phyloP scores from a whole-genome alignment of 2,113 vertebrate genomes.

The Neomonachus schauinslandi region DNA sequence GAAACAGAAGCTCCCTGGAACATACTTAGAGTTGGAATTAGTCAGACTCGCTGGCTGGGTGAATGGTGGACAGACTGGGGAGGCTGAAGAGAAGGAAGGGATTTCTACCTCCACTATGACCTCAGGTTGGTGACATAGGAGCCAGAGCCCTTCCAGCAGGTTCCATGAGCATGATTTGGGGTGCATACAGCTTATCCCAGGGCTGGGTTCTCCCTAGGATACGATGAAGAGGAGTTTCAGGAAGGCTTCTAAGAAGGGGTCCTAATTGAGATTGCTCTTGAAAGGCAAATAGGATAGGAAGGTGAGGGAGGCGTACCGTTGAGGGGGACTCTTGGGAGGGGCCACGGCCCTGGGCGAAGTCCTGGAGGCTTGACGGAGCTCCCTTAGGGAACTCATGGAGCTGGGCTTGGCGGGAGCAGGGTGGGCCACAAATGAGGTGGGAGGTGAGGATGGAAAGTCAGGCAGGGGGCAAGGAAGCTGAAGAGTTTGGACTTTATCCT shows the following conservation, averaged over 20 bases:
- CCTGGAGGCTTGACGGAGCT: neutral
- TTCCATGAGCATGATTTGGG: neutral
- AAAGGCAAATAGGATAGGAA: neutral
- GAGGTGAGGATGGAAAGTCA: neutral
- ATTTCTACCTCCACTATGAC: neutral
- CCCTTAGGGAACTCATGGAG: neutral
- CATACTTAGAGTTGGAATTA: neutral
- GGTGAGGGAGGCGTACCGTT: neutral
- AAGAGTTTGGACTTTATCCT: neutral
- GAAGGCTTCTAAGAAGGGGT: neutral
- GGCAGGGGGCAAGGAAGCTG: neutral
- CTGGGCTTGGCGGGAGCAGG: neutral
- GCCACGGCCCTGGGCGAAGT: neutral
- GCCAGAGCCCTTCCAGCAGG: rapidly evolving
- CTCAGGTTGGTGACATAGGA: too few species aligned
- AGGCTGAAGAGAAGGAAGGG: neutral
- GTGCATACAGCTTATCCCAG: neutral
- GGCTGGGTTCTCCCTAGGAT: neutral
- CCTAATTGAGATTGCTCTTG: neutral
- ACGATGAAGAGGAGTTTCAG: neutral
- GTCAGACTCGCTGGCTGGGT: neutral
- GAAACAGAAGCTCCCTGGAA: neutral
- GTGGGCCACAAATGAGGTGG: too few species aligned
- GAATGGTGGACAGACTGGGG: too few species aligned
- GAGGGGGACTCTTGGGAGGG: neutral